These are phyloP conservation scores for Eustalomyia histrio DNA, from an alignment of 2,888 invertebrate genomes.

Conservation along the genomic window DNA sequence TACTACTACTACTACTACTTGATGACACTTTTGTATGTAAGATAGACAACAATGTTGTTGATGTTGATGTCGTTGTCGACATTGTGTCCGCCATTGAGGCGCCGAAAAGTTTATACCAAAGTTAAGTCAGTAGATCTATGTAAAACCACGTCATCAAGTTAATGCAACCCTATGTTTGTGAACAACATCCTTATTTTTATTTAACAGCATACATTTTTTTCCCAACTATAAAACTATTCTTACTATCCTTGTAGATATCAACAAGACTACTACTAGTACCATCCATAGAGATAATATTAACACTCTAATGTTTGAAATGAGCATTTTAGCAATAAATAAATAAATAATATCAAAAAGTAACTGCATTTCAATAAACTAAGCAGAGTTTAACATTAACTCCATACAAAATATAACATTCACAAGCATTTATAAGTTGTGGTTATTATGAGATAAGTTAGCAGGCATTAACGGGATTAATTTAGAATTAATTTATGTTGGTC, in stretches of 20 bases:
- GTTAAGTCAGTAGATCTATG: conserved; percentile 62
- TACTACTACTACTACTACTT: too few species aligned
- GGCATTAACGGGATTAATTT: too few species aligned
- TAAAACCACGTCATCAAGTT: conserved; percentile 64
- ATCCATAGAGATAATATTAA: background rate
- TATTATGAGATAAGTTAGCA: too few species aligned
- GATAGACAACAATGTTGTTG: conserved; percentile 44
- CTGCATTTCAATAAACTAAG: too few species aligned
- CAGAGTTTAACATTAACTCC: too few species aligned
- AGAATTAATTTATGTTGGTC: too few species aligned
- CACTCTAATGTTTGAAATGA: background rate
- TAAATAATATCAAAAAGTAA: too few species aligned
- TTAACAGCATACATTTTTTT: background rate
- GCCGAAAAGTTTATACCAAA: conserved; percentile 59
- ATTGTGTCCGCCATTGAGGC: conserved; percentile 56
- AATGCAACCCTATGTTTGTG: conserved; percentile 55
- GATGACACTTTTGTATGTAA: conserved; percentile 49
- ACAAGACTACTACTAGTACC: background rate
- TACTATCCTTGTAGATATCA: background rate
- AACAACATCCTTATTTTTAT: conserved; percentile 29
- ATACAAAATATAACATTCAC: too few species aligned
- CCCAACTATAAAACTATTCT: conserved; percentile 6
- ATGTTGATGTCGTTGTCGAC: conserved; percentile 53
- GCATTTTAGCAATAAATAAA: too few species aligned
- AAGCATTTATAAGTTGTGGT: too few species aligned